A percentile compares a stretch with the other conserved stretches of the same genome.
phyloP scores from a whole-genome alignment of 2,888 invertebrate species.

The Oscheius sp. region DNA sequence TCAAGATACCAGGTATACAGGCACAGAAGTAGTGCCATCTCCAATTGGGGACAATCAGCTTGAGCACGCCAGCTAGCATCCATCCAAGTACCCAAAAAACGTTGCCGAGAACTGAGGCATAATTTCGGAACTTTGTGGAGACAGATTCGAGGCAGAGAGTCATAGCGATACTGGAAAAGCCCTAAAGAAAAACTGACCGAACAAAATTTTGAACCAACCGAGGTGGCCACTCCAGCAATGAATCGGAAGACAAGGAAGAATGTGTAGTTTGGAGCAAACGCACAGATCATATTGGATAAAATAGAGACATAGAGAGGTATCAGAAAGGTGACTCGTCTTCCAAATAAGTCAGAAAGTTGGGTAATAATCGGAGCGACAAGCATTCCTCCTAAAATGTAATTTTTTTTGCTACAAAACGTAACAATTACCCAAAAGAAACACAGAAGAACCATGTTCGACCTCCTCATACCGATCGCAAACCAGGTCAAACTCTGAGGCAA shows the following conservation, averaged over 20 bases:
- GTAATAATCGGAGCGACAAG: constrained; percentile 63
- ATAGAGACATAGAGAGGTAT: constrained; percentile 63
- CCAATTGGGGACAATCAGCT: constrained; percentile 61
- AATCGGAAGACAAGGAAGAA: constrained; percentile 67
- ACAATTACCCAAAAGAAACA: constrained; percentile 66
- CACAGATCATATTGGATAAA: constrained; percentile 64
- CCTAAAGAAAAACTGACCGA: background rate
- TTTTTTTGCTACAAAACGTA: background rate
- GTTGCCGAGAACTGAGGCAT: constrained; percentile 52
- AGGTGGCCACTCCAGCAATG: constrained; percentile 66
- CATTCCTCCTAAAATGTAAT: constrained; percentile 52
- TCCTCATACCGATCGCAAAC: constrained; percentile 62
- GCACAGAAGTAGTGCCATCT: constrained; percentile 64
- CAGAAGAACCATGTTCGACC: constrained; percentile 62
- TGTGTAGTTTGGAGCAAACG: constrained; percentile 58
- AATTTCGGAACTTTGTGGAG: constrained; percentile 50
- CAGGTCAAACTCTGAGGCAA: constrained; percentile 61
- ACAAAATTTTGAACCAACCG: constrained; percentile 38
- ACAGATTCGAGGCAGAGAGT: constrained; percentile 59
- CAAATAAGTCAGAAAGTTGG: constrained; percentile 64
- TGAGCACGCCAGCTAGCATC: constrained; percentile 65
- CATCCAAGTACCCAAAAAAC: constrained; percentile 58
- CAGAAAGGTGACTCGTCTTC: constrained; percentile 66
- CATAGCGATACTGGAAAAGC: constrained; percentile 24
- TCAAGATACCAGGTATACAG: constrained; percentile 60